Conservation (phyloP, 2,888 invertebrate genomes). For the Lobophora halterata region DNA sequence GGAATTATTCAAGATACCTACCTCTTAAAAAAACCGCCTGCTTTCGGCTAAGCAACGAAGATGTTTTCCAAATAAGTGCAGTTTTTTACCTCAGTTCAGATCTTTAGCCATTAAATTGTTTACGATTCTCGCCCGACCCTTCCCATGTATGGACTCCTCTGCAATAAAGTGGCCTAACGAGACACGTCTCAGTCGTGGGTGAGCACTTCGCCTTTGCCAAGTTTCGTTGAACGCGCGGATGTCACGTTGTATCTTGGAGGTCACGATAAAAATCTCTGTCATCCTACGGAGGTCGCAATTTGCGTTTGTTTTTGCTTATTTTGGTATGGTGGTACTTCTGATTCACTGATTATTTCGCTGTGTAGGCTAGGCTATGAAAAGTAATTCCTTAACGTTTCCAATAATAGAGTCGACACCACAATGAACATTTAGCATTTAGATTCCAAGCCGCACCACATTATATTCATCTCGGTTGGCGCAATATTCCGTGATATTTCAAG, state of each 20-base stretch:
- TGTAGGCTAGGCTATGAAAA: conserved; percentile 12
- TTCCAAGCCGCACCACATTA: conserved; percentile 39
- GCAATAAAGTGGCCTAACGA: conserved; percentile 57
- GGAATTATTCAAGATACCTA: conserved; percentile 26
- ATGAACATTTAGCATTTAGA: conserved; percentile 34
- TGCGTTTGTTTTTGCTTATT: conserved; percentile 40
- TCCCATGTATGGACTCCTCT: conserved; percentile 53
- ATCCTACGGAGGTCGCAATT: conserved; percentile 39
- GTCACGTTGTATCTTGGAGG: conserved; percentile 51
- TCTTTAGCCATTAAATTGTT: conserved; percentile 52
- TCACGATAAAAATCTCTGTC: conserved; percentile 52
- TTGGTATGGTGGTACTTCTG: conserved; percentile 26
- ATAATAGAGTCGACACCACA: conserved; percentile 22
- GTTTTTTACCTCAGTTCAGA: conserved; percentile 42
- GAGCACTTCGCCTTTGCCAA: conserved; percentile 51
- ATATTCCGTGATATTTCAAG: conserved; percentile 68
- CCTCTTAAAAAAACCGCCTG: no score
- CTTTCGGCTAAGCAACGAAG: no score
- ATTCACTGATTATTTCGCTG: conserved; percentile 20
- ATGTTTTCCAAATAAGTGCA: conserved; percentile 25
- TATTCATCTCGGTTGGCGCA: conserved; percentile 53
- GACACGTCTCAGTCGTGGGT: conserved; percentile 66
- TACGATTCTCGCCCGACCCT: conserved; percentile 39
- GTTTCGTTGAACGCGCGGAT: conserved; percentile 54
- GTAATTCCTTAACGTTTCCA: conserved; percentile 12